Evolutionary conservation across 2,888 invertebrate genomes (phyloP).

Genomic region (Hololepta plana): DNA sequence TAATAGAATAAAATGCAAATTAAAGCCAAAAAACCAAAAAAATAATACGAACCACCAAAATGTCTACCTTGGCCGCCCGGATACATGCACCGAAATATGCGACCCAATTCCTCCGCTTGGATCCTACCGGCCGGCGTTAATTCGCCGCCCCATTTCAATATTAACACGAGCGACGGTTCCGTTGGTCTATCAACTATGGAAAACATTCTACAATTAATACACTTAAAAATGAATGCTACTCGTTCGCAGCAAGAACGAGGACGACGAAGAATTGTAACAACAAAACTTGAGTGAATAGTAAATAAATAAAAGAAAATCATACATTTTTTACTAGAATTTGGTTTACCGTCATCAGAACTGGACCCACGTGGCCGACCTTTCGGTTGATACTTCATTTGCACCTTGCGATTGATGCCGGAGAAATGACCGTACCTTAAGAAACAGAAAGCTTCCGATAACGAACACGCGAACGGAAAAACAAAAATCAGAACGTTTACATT

Average conservation of each 20-base stretch:
- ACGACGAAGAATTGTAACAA: slow-evolving; percentile 2
- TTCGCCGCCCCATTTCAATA: slow-evolving; percentile 99
- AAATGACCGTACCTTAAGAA: slow-evolving; percentile 88
- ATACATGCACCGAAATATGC: slow-evolving; percentile 98
- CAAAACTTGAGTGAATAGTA: slow-evolving; percentile 2
- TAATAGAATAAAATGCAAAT: no score
- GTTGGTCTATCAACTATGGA: slow-evolving; percentile 56
- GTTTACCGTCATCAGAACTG: slow-evolving; percentile 85
- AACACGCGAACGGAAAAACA: slow-evolving; percentile 2
- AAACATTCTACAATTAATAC: slow-evolving; percentile 5
- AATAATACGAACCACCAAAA: slow-evolving; percentile 46
- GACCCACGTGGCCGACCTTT: slow-evolving; percentile 81
- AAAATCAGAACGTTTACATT: slow-evolving; percentile 50
- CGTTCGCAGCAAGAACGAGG: background rate
- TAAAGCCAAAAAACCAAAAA: no score
- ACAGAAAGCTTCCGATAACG: slow-evolving; percentile 3
- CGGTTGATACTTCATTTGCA: slow-evolving; percentile 98
- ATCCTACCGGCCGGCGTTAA: slow-evolving; percentile 94
- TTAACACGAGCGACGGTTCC: slow-evolving; percentile 87
- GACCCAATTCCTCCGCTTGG: slow-evolving; percentile 92
- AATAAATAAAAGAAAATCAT: slow-evolving; percentile 1
- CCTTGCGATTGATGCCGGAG: slow-evolving; percentile 98
- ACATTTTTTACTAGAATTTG: slow-evolving; percentile 15
- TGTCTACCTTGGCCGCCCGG: slow-evolving; percentile 92
- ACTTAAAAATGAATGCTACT: slow-evolving; percentile 4